phyloP scores from a whole-genome alignment of 2,888 invertebrate species.

The Cylloceria caligata region DNA sequence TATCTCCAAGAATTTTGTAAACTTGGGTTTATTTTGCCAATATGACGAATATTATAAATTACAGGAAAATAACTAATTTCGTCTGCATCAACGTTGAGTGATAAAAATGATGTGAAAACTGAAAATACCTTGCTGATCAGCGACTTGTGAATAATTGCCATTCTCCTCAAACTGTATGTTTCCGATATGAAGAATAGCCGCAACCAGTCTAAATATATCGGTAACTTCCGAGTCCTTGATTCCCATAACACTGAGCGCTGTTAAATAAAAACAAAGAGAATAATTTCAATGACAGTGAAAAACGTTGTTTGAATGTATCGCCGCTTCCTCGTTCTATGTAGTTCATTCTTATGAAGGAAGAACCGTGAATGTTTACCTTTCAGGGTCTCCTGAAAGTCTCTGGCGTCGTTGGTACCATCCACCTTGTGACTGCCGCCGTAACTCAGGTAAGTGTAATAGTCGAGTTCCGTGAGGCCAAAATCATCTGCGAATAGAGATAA shows the following conservation, averaged over 20 bases:
- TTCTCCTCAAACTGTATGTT: constrained; percentile 87
- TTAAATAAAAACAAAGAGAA: constrained; percentile 62
- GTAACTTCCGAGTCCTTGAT: constrained; percentile 85
- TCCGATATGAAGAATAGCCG: constrained; percentile 88
- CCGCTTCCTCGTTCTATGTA: neutral
- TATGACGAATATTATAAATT: too few relatives aligned
- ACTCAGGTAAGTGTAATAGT: constrained; percentile 88
- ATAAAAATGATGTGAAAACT: neutral
- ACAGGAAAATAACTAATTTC: neutral
- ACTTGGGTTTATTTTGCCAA: neutral
- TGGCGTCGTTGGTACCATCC: constrained; percentile 88
- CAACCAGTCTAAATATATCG: constrained; percentile 86
- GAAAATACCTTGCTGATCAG: constrained; percentile 86
- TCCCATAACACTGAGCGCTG: constrained; percentile 88
- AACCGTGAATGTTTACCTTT: constrained; percentile 80
- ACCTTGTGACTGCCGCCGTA: constrained; percentile 87
- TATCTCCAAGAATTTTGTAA: neutral
- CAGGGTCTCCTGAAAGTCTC: constrained; percentile 88
- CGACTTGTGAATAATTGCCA: constrained; percentile 86
- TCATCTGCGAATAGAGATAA: constrained; percentile 83
- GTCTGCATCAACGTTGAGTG: too few relatives aligned
- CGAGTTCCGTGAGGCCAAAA: constrained; percentile 86
- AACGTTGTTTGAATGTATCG: neutral
- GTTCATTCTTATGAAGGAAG: constrained; percentile 7
- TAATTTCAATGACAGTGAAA: neutral